Evolutionary conservation across 2,113 vertebrate genomes (phyloP), one percentile per base, ranked within the genome.

Genomic region (Todiramphus saurophagus): DNA sequence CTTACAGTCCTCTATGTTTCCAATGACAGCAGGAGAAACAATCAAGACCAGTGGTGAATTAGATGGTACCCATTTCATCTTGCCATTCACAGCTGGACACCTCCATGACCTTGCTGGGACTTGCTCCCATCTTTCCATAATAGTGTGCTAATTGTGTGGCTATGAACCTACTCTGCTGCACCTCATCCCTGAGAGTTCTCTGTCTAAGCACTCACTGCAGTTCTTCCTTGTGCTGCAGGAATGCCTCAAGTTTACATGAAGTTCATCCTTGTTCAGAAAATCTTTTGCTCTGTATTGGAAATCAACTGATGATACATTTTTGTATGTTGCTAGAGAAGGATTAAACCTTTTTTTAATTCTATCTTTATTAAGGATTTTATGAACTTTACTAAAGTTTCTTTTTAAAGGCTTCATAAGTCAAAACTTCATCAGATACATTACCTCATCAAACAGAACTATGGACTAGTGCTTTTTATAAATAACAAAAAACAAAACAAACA

Each of bases 121-220:
- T 62, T 66, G 41, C 13, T 70, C 4, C 9, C 5, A 1, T 55
- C 35, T 31, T 77, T 60, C 64, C 30, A 2, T 0, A n/a, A 13
- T 43, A 43, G 41, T 43, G 19, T 5, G 13, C 30, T 37, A 74
- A n/a, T 18, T 70, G 13, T 9, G 7, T 66, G 48, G 9, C 20
- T 63, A 25, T 33, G 68, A 95, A 68, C 25, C 6, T 75, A 28
- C 5, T 46, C 44, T 13, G 35, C 20, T 90, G 30, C 46, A 66
- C 10, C 24, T 58, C 0, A 0, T 44, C 12, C 56, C 35, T 16
- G 16, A 66, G 10, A 83, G 10, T 5, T 58, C 31, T 83, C 21
- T 24, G 56, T 83, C 21, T 27, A 60, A 67, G 12, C 10, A 7
- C 14, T 55, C 50, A 41, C 4, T 35, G 9, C 20, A 13, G 24